Evolutionary conservation across 2,888 invertebrate genomes (phyloP), one percentile per base, ranked within the genome.

Genomic region (Apocheima hispidaria): DNA sequence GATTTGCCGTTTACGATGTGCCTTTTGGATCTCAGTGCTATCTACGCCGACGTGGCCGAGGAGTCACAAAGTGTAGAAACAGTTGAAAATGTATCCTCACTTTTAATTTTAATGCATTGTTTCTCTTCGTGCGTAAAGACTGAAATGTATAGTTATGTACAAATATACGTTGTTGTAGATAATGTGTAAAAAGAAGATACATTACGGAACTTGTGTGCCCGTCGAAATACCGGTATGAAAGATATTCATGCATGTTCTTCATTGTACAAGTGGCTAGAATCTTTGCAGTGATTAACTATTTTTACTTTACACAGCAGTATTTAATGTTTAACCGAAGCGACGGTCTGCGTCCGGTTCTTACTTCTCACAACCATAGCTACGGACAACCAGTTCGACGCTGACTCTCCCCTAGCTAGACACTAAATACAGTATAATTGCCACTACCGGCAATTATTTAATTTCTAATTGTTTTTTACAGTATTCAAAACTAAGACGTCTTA

Each of bases 131-230:
- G 77, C 78, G 67, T 69, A 79, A 86, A 84, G 88, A 88, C 87
- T 88, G 88, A 87, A 80, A 82, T 84, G 81, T 83, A 82, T 84
- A 84, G 77, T 84, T 75, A 77, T 80, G 81, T 84, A 84, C 82
- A 83, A 79, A 81, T 82, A 77, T 82, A 77, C 86, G 80, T 82
- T 83, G 81, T 60, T 86, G 73, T 83, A 83, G 82, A 84, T 78
- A 78, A 66, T 77, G 75, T 87, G 83, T 86, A 83, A 82, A 83
- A 83, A 79, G 69, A 64, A 69, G 69, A 68, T 76, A 68, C 71
- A 70, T 68, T 76, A 78, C 67, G 68, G 62, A 68, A 61, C 60
- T 82, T 78, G 82, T 80, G 83, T 87, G 86, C 74, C 80, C 80
- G 79, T 77, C 78, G 55, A 59, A 61, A 65, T 71, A 69, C 66